Conservation (phyloP, 2,888 invertebrate species). For the Apamea crenata region DNA sequence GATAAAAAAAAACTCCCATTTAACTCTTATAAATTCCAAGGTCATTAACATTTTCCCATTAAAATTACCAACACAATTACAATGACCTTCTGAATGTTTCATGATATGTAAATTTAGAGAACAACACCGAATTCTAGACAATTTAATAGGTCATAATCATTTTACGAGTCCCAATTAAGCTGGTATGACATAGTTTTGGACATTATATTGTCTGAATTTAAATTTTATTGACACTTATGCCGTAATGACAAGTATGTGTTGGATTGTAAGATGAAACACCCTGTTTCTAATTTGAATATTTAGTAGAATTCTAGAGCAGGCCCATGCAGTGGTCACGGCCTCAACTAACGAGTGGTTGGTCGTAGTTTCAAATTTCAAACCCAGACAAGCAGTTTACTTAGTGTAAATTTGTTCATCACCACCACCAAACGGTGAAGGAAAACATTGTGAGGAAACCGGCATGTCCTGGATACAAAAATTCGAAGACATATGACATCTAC, state of each 20-base stretch:
- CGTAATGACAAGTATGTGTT: slow-evolving; percentile 49
- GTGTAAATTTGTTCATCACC: not conserved
- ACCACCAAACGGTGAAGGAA: not conserved
- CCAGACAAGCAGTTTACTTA: not conserved
- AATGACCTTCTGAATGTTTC: slow-evolving; percentile 45
- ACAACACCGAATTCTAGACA: slow-evolving; percentile 70
- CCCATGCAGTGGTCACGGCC: too few relatives aligned
- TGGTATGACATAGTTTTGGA: slow-evolving; percentile 68
- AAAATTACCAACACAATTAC: slow-evolving; percentile 39
- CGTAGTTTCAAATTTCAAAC: too few relatives aligned
- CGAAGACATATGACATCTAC: not conserved
- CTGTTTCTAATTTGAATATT: slow-evolving; percentile 27
- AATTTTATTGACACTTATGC: slow-evolving; percentile 56
- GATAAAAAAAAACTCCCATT: not conserved
- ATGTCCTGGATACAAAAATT: not conserved
- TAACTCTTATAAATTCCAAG: slow-evolving; percentile 25
- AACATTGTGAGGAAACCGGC: not conserved
- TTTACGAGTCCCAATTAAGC: slow-evolving; percentile 73
- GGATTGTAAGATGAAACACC: slow-evolving; percentile 46
- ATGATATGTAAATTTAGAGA: slow-evolving; percentile 62
- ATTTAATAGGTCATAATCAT: slow-evolving; percentile 76
- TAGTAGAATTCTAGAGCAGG: too few relatives aligned
- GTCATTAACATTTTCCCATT: slow-evolving; percentile 39
- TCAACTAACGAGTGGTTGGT: not conserved
- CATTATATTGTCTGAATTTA: slow-evolving; percentile 64